phyloP scores from a whole-genome alignment of 2,797 vertebrate genomes.

The Sebastes hubbsi region DNA sequence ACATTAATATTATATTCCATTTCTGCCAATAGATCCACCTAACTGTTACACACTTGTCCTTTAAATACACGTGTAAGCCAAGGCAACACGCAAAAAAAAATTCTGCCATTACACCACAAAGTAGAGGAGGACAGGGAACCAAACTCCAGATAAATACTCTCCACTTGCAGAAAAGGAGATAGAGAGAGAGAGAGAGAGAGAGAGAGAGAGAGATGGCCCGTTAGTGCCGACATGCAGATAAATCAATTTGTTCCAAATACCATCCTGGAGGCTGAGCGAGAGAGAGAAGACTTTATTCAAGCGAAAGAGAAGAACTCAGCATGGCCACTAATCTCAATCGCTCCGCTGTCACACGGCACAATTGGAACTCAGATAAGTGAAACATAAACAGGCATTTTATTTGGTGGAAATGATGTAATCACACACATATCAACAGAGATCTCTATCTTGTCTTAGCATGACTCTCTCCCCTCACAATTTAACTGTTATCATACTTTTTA shows the following conservation, averaged over 20 bases:
- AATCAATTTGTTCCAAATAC: conserved; percentile 75
- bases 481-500: neutral
- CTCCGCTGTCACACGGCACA: neutral
- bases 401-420: conserved; percentile 24
- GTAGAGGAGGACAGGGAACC: neutral
- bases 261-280: conserved; percentile 23
- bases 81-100: neutral
- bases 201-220: conserved; percentile 47
- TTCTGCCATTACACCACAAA: neutral
- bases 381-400: conserved; percentile 26
- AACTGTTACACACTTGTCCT: too few species aligned
- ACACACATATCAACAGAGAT: conserved; percentile 7
- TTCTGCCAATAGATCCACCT: too few species aligned
- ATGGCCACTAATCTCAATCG: conserved; percentile 27
- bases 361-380: neutral
- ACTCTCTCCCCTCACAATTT: neutral
- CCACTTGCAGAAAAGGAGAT: conserved; percentile 40
- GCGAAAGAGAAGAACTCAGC: conserved; percentile 18
- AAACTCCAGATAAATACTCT: conserved; percentile 34
- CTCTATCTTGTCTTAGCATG: neutral
- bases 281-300: conserved; percentile 50
- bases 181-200: conserved; percentile 27
- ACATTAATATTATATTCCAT: too few species aligned
- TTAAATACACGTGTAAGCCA: neutral
- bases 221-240: conserved; percentile 51